Percentiles rank a stretch among this genome's conserved stretches.
Conservation (phyloP, 2,888 invertebrate genomes). For the Eledona agricola region DNA sequence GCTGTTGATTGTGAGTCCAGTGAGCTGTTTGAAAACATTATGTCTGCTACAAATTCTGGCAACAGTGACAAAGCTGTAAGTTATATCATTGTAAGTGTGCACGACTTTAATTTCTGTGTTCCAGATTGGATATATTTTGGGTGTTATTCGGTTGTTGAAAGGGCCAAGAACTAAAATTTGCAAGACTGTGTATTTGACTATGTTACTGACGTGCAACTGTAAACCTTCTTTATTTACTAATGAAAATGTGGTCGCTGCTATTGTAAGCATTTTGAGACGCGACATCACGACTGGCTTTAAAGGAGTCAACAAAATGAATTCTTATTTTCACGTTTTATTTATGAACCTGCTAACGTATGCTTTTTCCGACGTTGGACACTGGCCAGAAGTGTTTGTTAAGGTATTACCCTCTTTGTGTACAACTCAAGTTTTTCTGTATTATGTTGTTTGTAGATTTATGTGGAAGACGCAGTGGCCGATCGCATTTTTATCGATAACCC, state of each 20-base stretch:
- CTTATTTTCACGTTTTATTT: constrained; percentile 81
- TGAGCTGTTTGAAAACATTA: constrained; percentile 78
- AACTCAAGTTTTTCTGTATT: not conserved
- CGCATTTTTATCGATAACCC: constrained; percentile 93
- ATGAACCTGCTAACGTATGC: constrained; percentile 86
- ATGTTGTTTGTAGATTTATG: constrained; percentile 72
- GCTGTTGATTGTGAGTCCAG: constrained; percentile 84
- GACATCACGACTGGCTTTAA: constrained; percentile 77
- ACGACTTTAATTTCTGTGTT: constrained; percentile 20
- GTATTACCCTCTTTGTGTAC: constrained; percentile 61
- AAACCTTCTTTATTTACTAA: constrained; percentile 80
- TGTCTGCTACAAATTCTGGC: constrained; percentile 78
- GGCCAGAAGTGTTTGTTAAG: constrained; percentile 94
- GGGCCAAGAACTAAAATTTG: constrained; percentile 86
- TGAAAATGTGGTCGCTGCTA: constrained; percentile 78
- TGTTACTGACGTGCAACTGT: constrained; percentile 83
- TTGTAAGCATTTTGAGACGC: constrained; percentile 82
- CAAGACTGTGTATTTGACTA: constrained; percentile 76
- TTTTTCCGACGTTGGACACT: constrained; percentile 81
- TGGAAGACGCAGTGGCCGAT: constrained; percentile 94
- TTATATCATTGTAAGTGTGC: constrained; percentile 29
- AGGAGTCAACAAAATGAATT: constrained; percentile 75
- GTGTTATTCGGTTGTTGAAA: constrained; percentile 83
- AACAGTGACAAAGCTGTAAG: constrained; percentile 81
- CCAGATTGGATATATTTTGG: constrained; percentile 81